Evolutionary conservation across 2,113 vertebrate species (phyloP).

Genomic region (Lutjanus erythropterus): DNA sequence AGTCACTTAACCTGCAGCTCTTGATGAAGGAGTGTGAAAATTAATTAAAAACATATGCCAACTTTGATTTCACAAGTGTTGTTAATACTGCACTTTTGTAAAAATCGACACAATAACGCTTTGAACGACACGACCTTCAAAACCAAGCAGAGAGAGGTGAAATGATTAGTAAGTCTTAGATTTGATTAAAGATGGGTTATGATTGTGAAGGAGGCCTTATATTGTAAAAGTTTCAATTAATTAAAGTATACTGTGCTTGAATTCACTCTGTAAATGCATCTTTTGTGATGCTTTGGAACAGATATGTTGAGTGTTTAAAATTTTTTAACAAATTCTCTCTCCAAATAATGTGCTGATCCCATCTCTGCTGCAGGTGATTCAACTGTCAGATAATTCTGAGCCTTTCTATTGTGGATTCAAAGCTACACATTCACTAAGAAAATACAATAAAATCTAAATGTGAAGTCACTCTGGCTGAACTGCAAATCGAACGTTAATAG

Average conservation of each 20-base stretch:
- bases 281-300: conserved; percentile 70
- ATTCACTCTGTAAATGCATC: conserved; percentile 77
- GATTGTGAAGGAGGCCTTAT: conserved; percentile 53
- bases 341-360: conserved; percentile 74
- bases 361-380: conserved; percentile 79
- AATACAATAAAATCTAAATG: conserved; percentile 85
- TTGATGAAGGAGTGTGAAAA: conserved; percentile 6
- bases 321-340: conserved; percentile 65
- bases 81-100: conserved; percentile 41
- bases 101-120: conserved; percentile 37
- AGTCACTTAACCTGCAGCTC: conserved; percentile 36
- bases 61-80: conserved; percentile 47
- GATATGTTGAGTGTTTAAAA: conserved; percentile 64
- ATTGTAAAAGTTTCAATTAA: conserved; percentile 77
- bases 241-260: conserved; percentile 78
- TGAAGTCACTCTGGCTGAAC: conserved; percentile 85
- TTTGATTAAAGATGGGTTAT: conserved; percentile 65
- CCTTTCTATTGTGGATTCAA: conserved; percentile 76
- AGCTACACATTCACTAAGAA: conserved; percentile 77
- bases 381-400: conserved; percentile 74
- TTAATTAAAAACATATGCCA: conserved; percentile 48
- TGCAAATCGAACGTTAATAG: conserved; percentile 85
- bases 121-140: conserved; percentile 33
- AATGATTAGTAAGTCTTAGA: conserved; percentile 47
- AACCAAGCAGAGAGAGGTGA: conserved; percentile 48